Percentiles rank a stretch among this genome's conserved stretches.
Evolutionary conservation across 2,888 invertebrate genomes (phyloP).

Genomic region (Acrobasis consociella): DNA sequence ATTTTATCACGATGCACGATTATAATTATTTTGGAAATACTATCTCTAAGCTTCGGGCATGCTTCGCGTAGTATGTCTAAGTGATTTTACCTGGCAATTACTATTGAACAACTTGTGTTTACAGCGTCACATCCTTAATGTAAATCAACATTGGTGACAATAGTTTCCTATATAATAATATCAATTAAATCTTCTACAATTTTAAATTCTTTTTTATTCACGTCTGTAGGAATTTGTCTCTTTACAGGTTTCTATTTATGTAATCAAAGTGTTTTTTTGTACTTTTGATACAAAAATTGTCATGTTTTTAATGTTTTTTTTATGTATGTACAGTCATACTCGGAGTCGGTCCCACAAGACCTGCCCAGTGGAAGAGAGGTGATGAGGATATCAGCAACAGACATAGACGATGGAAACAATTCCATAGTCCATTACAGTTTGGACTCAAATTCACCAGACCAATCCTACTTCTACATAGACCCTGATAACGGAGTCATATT

Average conservation of each 20-base stretch:
- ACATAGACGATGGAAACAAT: constrained; percentile 96
- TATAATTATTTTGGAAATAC: constrained; percentile 76
- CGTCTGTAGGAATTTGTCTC: neutral
- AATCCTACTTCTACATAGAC: constrained; percentile 91
- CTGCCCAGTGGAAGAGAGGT: constrained; percentile 87
- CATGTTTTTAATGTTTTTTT: constrained; percentile 26
- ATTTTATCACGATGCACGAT: constrained; percentile 82
- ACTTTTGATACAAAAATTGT: constrained; percentile 10
- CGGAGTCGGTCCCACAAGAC: constrained; percentile 92
- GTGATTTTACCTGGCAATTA: constrained; percentile 32
- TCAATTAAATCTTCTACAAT: neutral
- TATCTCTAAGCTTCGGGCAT: constrained; percentile 80
- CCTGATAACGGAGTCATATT: constrained; percentile 92
- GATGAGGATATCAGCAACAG: constrained; percentile 95
- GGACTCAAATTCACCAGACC: constrained; percentile 72
- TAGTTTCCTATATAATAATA: neutral
- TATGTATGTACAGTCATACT: constrained; percentile 70
- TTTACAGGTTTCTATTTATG: neutral
- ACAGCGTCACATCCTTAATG: neutral
- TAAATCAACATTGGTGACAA: neutral
- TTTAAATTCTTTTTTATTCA: neutral
- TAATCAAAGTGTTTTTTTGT: neutral
- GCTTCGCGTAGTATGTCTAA: constrained; percentile 77
- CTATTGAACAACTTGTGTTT: neutral
- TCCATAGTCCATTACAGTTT: constrained; percentile 90